A percentile compares a stretch with the other conserved stretches of the same genome.
phyloP scores from a whole-genome alignment of 30 jellyfish, hydroid and myxozoan species.

The Nemopilema nomurai region DNA sequence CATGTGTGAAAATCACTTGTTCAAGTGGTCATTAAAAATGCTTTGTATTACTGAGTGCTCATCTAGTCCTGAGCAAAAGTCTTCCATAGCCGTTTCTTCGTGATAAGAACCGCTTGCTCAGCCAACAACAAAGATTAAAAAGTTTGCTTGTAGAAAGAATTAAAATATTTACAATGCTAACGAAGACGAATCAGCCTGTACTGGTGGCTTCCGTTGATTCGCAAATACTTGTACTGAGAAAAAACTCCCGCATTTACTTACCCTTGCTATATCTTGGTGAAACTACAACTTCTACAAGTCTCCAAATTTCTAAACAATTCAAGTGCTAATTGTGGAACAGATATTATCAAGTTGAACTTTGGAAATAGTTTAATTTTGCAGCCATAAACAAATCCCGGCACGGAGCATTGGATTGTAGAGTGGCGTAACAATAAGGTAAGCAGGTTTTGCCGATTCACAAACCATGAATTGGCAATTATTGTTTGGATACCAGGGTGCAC shows the following conservation, averaged over 20 bases:
- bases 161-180: no score
- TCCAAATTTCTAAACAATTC: neutral
- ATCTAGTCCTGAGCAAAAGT: no score
- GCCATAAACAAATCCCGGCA: slow-evolving; percentile 34
- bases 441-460: slow-evolving; percentile 44
- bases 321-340: neutral
- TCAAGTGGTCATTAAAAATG: no score
- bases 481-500: slow-evolving; percentile 7
- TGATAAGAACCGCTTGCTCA: no score
- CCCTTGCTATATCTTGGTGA: neutral
- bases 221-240: neutral
- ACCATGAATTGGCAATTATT: slow-evolving; percentile 49
- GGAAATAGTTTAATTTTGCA: slow-evolving; percentile 13
- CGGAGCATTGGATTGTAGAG: neutral
- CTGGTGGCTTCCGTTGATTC: neutral
- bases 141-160: neutral
- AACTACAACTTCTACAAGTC: neutral
- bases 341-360: neutral
- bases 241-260: neutral
- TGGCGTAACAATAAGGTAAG: slow-evolving; percentile 48
- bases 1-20: no score
- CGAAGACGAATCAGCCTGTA: no score
- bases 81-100: no score
- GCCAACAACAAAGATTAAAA: no score
- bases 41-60: no score